Conservation (phyloP, 2,113 vertebrate genomes). For the Morphnarchus princeps region DNA sequence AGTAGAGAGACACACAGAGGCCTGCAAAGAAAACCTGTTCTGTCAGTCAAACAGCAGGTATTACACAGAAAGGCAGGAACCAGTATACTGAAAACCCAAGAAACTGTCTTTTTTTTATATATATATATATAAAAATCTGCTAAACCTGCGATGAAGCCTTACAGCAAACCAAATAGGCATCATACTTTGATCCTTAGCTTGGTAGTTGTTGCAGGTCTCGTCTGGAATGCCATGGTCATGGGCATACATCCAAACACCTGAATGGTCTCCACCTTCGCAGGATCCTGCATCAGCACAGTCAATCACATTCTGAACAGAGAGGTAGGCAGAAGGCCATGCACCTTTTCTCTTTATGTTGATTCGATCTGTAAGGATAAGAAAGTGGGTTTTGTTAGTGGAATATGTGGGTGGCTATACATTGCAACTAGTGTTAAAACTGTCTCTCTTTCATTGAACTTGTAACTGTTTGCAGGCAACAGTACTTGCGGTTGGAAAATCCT, state of each 20-base stretch:
- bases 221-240: slow-evolving; percentile 89
- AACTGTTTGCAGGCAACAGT: neutral
- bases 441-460: neutral
- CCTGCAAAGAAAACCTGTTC: neutral
- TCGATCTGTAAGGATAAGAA: slow-evolving; percentile 76
- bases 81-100: neutral
- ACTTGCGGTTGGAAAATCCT: neutral
- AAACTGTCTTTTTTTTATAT: too few relatives aligned
- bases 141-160: neutral
- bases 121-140: neutral
- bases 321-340: slow-evolving; percentile 89
- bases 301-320: slow-evolving; percentile 92
- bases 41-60: neutral
- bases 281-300: slow-evolving; percentile 84
- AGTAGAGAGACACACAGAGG: neutral
- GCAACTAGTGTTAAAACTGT: neutral
- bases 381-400: neutral
- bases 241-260: slow-evolving; percentile 86
- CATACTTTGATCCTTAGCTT: slow-evolving; percentile 93
- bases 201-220: slow-evolving; percentile 99
- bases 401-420: accelerated
- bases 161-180: neutral
- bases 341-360: slow-evolving; percentile 95
- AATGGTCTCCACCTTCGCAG: slow-evolving; percentile 91
- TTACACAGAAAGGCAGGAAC: neutral